phyloP scores from a whole-genome alignment of 2,888 invertebrate genomes.

The Diaprepes abbreviatus region DNA sequence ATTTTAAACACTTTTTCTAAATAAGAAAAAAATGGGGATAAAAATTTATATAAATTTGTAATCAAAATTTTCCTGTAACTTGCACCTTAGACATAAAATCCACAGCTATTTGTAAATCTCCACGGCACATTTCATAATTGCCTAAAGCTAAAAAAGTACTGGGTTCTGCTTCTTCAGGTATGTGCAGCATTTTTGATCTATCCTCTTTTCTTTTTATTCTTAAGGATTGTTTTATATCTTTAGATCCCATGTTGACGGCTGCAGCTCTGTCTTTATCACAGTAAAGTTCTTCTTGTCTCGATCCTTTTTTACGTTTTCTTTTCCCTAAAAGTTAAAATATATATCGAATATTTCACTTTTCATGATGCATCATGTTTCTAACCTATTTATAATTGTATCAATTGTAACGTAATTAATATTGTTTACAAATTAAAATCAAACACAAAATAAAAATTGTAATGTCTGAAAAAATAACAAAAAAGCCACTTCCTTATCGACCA shows the following conservation, averaged over 20 bases:
- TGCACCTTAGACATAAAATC: slow-evolving; percentile 84
- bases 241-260: slow-evolving; percentile 88
- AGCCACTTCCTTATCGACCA: too few relatives aligned
- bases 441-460: too few relatives aligned
- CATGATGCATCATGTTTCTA: too few relatives aligned
- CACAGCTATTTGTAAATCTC: slow-evolving; percentile 80
- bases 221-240: slow-evolving; percentile 88
- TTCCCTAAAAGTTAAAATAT: slow-evolving; percentile 27
- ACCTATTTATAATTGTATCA: too few relatives aligned
- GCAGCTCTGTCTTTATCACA: slow-evolving; percentile 94
- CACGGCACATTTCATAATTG: slow-evolving; percentile 81
- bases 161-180: slow-evolving; percentile 85
- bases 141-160: slow-evolving; percentile 82
- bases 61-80: too few relatives aligned
- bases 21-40: too few relatives aligned
- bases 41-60: too few relatives aligned
- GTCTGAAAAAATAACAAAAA: too few relatives aligned
- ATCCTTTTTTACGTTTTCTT: slow-evolving; percentile 49
- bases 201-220: slow-evolving; percentile 85
- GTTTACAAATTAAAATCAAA: too few relatives aligned
- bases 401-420: too few relatives aligned
- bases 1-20: too few relatives aligned
- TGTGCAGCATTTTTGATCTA: slow-evolving; percentile 77
- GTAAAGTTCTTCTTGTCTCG: slow-evolving; percentile 79
- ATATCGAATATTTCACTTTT: not conserved